Evolutionary conservation across 2,797 vertebrate species (phyloP).

Genomic region (Anableps anableps): DNA sequence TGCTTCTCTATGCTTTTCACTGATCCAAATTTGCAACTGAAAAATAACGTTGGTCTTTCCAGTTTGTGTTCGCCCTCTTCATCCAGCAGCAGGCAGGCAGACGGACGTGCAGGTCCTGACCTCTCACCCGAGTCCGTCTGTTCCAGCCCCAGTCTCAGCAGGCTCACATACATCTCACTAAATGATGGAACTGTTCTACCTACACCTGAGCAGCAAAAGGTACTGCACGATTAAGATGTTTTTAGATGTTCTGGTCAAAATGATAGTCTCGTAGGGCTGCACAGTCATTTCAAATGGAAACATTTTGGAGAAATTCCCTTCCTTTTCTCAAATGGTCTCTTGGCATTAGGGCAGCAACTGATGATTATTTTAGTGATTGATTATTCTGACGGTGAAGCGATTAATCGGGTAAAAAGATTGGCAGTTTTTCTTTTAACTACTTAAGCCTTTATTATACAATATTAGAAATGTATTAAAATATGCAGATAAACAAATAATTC

Average conservation of each 20-base stretch:
- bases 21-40: background rate
- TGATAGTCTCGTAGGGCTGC: background rate
- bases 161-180: slow-evolving; percentile 91
- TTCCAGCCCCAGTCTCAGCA: slow-evolving; percentile 85
- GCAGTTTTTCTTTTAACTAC: background rate
- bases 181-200: slow-evolving; percentile 76
- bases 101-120: slow-evolving; percentile 61
- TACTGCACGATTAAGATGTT: slow-evolving; percentile 46
- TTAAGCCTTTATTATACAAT: background rate
- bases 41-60: background rate
- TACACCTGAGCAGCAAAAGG: slow-evolving; percentile 77
- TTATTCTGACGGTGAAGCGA: too few relatives aligned
- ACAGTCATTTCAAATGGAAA: background rate
- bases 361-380: background rate
- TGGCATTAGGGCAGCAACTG: background rate
- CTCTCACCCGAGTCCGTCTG: slow-evolving; percentile 76
- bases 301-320: background rate
- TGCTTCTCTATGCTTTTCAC: background rate
- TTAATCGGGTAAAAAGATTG: too few relatives aligned
- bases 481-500: background rate
- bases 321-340: background rate
- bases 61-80: slow-evolving; percentile 72
- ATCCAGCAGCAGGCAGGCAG: slow-evolving; percentile 38
- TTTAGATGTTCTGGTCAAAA: background rate
- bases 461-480: background rate